Conservation (phyloP, 2,888 invertebrate genomes). For the Fissipunctia ypsillon region DNA sequence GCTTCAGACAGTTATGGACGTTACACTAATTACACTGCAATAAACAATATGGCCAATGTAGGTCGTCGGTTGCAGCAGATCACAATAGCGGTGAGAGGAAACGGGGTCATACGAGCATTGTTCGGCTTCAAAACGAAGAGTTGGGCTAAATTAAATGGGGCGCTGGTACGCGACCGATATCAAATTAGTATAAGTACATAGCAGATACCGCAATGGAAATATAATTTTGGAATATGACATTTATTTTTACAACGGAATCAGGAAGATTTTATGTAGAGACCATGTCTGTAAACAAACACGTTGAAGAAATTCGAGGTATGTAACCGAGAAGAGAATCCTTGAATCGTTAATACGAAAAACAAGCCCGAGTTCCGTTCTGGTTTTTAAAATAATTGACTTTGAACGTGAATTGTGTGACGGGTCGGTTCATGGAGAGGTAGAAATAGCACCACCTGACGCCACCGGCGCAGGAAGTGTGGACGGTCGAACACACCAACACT, state of each 20-base stretch:
- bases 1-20: slow-evolving; percentile 50
- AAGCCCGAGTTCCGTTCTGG: slow-evolving; percentile 64
- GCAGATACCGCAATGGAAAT: slow-evolving; percentile 40
- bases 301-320: slow-evolving; percentile 62
- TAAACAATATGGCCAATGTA: slow-evolving; percentile 78
- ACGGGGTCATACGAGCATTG: slow-evolving; percentile 83
- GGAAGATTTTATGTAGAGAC: slow-evolving; percentile 33
- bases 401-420: slow-evolving; percentile 83
- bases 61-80: slow-evolving; percentile 78
- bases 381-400: slow-evolving; percentile 85
- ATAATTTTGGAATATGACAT: slow-evolving; percentile 27
- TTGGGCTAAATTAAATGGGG: slow-evolving; percentile 80
- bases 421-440: slow-evolving; percentile 84
- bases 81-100: slow-evolving; percentile 76
- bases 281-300: slow-evolving; percentile 59
- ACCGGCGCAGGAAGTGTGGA: slow-evolving; percentile 83
- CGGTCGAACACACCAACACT: slow-evolving; percentile 75
- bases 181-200: slow-evolving; percentile 74
- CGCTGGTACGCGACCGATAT: slow-evolving; percentile 73
- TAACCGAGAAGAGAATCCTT: slow-evolving; percentile 66
- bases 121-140: slow-evolving; percentile 75
- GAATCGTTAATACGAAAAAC: slow-evolving; percentile 71
- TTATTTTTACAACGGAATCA: slow-evolving; percentile 45
- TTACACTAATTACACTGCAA: slow-evolving; percentile 71
- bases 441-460: slow-evolving; percentile 86